Conservation (phyloP, 2,113 vertebrate genomes). For the Lasiurus cinereus region DNA sequence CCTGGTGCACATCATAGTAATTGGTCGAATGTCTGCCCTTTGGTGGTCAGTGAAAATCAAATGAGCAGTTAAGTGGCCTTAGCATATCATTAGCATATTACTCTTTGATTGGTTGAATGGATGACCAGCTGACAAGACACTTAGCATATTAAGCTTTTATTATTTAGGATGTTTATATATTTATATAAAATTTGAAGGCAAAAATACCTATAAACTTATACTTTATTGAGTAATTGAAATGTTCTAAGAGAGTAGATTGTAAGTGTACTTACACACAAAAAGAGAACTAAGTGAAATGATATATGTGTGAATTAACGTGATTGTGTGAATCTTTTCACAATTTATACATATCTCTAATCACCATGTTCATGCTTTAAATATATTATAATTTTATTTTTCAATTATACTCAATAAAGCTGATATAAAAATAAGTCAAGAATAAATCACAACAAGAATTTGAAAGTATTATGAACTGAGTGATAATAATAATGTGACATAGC, state of each 20-base stretch:
- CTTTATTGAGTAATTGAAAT: neutral
- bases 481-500: neutral
- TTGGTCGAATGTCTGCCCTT: too few species aligned
- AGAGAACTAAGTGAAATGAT: neutral
- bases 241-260: neutral
- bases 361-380: neutral
- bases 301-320: neutral
- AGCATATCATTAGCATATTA: too few species aligned
- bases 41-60: too few species aligned
- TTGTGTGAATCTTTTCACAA: neutral
- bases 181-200: neutral
- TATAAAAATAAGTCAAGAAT: neutral
- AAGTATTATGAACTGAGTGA: constrained; percentile 7
- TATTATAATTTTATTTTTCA: neutral
- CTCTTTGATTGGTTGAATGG: too few species aligned
- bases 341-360: neutral
- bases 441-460: neutral
- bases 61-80: too few species aligned
- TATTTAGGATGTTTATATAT: too few species aligned
- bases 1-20: too few species aligned
- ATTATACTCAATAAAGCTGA: neutral
- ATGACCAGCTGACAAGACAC: too few species aligned
- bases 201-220: neutral
- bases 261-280: neutral
- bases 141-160: too few species aligned